phyloP scores from a whole-genome alignment of 1,140 invertebrate genomes.

The Habropoda laboriosa region DNA sequence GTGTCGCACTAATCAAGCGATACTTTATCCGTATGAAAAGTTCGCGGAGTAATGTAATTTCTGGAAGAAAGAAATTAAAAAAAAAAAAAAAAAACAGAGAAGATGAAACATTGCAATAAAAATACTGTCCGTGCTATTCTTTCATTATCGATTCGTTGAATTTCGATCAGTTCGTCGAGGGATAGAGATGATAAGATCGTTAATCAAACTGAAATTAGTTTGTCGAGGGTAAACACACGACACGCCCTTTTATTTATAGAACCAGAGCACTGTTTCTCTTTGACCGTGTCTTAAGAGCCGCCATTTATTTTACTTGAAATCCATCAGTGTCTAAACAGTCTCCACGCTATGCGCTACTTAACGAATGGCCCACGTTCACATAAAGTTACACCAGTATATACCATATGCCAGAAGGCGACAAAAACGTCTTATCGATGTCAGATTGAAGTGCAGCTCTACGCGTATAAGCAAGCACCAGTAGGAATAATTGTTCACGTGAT shows the following conservation, averaged over 20 bases:
- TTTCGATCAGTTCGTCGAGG: not conserved
- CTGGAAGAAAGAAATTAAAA: too few relatives aligned
- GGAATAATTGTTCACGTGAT: too few relatives aligned
- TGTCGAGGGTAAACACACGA: not conserved
- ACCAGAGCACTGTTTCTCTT: not conserved
- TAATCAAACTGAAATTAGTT: conserved; percentile 5
- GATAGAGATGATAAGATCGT: not conserved
- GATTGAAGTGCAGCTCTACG: too few relatives aligned
- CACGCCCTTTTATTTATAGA: conserved; percentile 9
- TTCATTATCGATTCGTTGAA: too few relatives aligned
- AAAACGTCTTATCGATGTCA: not conserved
- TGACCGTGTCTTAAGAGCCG: not conserved
- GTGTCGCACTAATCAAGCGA: too few relatives aligned
- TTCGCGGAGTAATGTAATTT: too few relatives aligned
- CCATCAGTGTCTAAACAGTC: conserved; percentile 1
- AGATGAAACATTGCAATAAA: too few relatives aligned
- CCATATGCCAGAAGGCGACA: not conserved
- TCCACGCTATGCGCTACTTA: not conserved
- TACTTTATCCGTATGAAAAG: too few relatives aligned
- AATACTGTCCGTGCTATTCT: too few relatives aligned
- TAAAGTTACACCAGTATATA: not conserved
- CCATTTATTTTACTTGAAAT: not conserved
- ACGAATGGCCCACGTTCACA: not conserved
- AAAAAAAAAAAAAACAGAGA: too few relatives aligned
- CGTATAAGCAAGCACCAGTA: too few relatives aligned